Conservation (phyloP, 2,888 invertebrate species). For the Ochlodes sylvanus region DNA sequence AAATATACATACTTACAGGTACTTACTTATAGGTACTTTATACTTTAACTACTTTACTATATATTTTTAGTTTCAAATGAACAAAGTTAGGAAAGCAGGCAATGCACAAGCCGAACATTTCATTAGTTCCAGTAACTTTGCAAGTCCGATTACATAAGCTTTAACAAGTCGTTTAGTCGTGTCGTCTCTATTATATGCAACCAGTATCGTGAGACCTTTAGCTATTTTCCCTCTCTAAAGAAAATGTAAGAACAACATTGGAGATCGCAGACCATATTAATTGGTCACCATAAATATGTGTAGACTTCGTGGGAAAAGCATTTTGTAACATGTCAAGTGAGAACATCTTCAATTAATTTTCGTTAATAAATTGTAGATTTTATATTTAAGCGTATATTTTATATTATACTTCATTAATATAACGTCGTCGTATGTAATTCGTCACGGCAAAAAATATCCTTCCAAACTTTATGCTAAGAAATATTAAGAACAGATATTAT, state of each 20-base stretch:
- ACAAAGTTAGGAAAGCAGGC: slow-evolving; percentile 11
- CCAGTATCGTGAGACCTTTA: slow-evolving; percentile 35
- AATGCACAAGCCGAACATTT: slow-evolving; percentile 26
- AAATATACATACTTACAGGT: too few relatives aligned
- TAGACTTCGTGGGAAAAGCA: slow-evolving; percentile 35
- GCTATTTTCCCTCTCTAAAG: slow-evolving; percentile 28
- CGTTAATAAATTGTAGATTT: neutral
- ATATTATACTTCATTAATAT: too few relatives aligned
- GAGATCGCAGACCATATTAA: slow-evolving; percentile 22
- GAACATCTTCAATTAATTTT: slow-evolving; percentile 25
- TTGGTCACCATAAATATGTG: slow-evolving; percentile 35
- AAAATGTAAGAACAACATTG: slow-evolving; percentile 29
- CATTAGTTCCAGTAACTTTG: slow-evolving; percentile 29
- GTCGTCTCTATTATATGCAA: slow-evolving; percentile 59
- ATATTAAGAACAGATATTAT: too few relatives aligned
- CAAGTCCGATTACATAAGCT: slow-evolving; percentile 60
- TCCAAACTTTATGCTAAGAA: too few relatives aligned
- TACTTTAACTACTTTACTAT: too few relatives aligned
- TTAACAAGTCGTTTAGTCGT: slow-evolving; percentile 64
- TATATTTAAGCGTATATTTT: neutral
- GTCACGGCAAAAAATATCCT: too few relatives aligned
- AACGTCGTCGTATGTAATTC: too few relatives aligned
- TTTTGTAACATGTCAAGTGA: slow-evolving; percentile 32
- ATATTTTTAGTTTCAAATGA: neutral
- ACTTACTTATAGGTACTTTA: too few relatives aligned